Percentiles rank a stretch among this genome's conserved stretches.
Evolutionary conservation across 2,797 vertebrate genomes (phyloP).

Genomic region (Melopsittacus undulatus): DNA sequence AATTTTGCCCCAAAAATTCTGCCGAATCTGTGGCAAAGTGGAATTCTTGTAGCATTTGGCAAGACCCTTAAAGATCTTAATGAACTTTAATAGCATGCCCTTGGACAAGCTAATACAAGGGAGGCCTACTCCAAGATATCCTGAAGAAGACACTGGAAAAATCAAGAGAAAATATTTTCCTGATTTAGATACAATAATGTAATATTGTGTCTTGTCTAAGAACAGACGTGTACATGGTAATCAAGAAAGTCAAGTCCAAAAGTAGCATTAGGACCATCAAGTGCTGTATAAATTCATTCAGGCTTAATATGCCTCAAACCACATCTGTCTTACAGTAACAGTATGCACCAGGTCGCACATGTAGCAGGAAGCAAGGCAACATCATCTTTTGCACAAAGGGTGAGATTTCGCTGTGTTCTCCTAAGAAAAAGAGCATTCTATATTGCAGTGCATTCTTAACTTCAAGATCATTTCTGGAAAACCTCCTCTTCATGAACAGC

Average conservation of each 20-base stretch:
- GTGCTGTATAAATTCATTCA: neutral
- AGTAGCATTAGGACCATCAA: neutral
- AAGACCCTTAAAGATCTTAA: neutral
- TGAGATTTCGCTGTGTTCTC: neutral
- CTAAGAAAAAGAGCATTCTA: neutral
- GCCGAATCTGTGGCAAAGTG: neutral
- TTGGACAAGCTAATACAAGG: neutral
- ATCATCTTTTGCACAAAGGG: neutral
- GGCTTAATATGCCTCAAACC: neutral
- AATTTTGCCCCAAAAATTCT: neutral
- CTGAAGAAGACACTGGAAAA: neutral
- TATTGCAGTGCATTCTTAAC: neutral
- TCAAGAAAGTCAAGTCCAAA: neutral
- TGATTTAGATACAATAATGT: neutral
- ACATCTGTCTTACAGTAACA: neutral
- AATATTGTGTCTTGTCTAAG: neutral
- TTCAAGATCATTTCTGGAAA: constrained; percentile 7
- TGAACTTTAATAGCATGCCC: neutral
- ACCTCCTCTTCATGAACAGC: neutral
- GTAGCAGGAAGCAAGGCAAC: neutral
- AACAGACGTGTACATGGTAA: neutral
- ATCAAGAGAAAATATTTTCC: neutral
- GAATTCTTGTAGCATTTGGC: neutral
- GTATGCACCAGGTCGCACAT: neutral
- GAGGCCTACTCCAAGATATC: neutral